These are phyloP conservation scores for Pseudolycoriella hygida DNA, from an alignment of 2,888 invertebrate species.

Conservation along the genomic window DNA sequence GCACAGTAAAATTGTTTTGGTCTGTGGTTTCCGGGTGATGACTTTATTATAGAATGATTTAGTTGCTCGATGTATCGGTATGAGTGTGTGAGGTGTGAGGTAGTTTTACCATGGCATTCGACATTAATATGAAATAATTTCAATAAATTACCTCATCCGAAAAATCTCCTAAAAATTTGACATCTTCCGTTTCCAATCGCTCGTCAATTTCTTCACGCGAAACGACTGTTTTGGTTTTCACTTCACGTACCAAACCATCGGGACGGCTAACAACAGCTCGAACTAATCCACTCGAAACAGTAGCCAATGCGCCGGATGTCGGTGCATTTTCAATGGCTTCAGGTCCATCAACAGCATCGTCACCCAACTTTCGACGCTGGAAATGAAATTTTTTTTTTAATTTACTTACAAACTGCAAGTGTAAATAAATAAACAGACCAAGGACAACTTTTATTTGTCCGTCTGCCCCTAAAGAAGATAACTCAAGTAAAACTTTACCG, in stretches of 20 bases:
- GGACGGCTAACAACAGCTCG: conserved; percentile 41
- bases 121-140: no score
- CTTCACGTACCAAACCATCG: conserved; percentile 64
- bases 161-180: conserved; percentile 66
- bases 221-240: conserved; percentile 58
- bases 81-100: no score
- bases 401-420: conserved; percentile 16
- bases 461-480: no score
- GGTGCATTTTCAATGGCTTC: conserved; percentile 10
- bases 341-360: conserved; percentile 18
- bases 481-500: no score
- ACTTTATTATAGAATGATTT: no score
- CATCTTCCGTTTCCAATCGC: conserved; percentile 67
- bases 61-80: no score
- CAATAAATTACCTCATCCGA: conserved; percentile 78
- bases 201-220: conserved; percentile 71
- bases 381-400: no score
- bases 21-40: no score
- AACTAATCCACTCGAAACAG: conserved; percentile 8
- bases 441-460: not conserved
- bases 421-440: not conserved
- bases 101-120: no score
- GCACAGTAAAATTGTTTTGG: no score
- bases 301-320: conserved; percentile 2
- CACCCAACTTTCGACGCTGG: conserved; percentile 33